phyloP scores from a whole-genome alignment of 2,113 vertebrate genomes.

The Nothobranchius kuhntae region DNA sequence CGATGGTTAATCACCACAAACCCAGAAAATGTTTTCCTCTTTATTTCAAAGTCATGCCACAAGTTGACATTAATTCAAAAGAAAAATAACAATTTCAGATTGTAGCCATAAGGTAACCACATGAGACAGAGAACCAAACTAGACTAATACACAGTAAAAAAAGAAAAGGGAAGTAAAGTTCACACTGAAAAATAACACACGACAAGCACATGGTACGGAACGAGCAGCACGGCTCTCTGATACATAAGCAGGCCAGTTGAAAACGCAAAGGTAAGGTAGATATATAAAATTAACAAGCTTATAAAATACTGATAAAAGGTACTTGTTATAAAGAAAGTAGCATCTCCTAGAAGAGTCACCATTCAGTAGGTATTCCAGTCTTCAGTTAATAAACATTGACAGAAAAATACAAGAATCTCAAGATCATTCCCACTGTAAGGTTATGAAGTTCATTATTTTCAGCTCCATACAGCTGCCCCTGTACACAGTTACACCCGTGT shows the following conservation, averaged over 20 bases:
- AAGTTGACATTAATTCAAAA: constrained; percentile 86
- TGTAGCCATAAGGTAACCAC: constrained; percentile 80
- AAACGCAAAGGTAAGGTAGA: constrained; percentile 58
- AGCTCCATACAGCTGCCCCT: too few relatives aligned
- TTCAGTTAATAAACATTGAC: constrained; percentile 72
- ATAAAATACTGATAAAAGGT: constrained; percentile 83
- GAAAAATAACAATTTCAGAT: constrained; percentile 67
- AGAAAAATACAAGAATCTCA: constrained; percentile 77
- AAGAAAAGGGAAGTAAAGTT: constrained; percentile 22
- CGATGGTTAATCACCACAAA: constrained; percentile 14
- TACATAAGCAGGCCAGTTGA: constrained; percentile 66
- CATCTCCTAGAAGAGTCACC: constrained; percentile 76
- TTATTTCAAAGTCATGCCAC: constrained; percentile 87
- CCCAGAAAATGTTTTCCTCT: constrained; percentile 50
- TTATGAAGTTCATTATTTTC: too few relatives aligned
- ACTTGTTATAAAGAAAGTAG: constrained; percentile 76
- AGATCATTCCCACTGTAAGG: constrained; percentile 76
- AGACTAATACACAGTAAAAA: constrained; percentile 38
- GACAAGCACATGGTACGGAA: constrained; percentile 69
- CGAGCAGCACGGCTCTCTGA: constrained; percentile 69
- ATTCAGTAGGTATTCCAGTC: constrained; percentile 75
- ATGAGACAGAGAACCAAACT: constrained; percentile 77
- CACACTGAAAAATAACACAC: constrained; percentile 52
- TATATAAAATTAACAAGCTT: constrained; percentile 81
- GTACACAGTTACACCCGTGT: too few relatives aligned